Percentiles rank a stretch among this genome's conserved stretches.
These are phyloP conservation scores for Isaurus tuberculatus DNA, from an alignment of 92 coral and sea anemone genomes.

Conservation along the genomic window DNA sequence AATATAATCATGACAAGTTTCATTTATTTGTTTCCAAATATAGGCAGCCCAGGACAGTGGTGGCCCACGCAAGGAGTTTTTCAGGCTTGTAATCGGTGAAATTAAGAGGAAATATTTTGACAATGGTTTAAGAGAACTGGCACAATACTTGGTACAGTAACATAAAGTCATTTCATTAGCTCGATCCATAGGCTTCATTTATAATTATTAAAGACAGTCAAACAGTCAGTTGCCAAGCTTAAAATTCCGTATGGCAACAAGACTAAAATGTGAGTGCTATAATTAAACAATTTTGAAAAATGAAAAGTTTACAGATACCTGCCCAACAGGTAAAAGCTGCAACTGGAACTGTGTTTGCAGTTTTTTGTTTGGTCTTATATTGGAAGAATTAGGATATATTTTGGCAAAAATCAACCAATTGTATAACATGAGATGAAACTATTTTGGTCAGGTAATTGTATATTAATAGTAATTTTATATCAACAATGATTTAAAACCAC, in stretches of 20 bases:
- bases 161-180: neutral
- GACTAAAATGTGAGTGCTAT: neutral
- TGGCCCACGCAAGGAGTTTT: slow-evolving; percentile 52
- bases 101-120: neutral
- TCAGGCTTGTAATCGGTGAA: slow-evolving; percentile 27
- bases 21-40: neutral
- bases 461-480: neutral
- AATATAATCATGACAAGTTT: neutral
- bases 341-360: neutral
- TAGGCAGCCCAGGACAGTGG: slow-evolving; percentile 52
- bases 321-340: no score
- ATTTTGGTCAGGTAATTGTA: neutral
- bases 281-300: neutral
- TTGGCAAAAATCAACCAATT: neutral
- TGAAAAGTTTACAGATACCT: neutral
- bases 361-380: neutral
- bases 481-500: neutral
- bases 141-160: slow-evolving; percentile 4
- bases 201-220: neutral
- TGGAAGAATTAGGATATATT: neutral
- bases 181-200: neutral
- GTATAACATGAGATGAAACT: neutral
- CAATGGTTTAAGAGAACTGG: slow-evolving; percentile 3
- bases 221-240: neutral
- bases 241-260: neutral